A percentile compares a stretch with the other conserved stretches of the same genome.
Evolutionary conservation across 2,888 invertebrate species (phyloP).

Genomic region (Sclerodermus sp.): DNA sequence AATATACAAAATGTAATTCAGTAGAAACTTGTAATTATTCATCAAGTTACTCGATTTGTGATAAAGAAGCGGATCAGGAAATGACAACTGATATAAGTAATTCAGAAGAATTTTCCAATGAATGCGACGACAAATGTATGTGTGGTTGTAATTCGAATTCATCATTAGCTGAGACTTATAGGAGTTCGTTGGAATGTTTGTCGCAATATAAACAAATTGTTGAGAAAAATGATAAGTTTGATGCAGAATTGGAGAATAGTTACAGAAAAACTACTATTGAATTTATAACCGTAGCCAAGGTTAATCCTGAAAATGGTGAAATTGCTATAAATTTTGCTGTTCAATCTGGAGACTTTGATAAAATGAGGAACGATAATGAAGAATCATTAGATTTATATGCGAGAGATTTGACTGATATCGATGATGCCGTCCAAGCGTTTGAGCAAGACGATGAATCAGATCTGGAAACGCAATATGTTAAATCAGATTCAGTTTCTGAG

Average conservation of each 20-base stretch:
- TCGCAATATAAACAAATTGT: background rate
- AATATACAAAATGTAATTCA: no score
- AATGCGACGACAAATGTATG: no score
- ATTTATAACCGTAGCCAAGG: background rate
- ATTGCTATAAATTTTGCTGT: background rate
- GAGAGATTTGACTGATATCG: conserved; percentile 14
- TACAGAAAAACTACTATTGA: background rate
- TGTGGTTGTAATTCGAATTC: background rate
- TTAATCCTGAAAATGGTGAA: background rate
- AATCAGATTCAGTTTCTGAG: conserved; percentile 6
- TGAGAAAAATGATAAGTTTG: background rate
- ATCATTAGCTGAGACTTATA: background rate
- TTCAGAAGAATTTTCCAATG: no score
- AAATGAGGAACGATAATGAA: conserved; percentile 1
- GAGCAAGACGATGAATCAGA: no score
- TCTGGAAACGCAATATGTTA: no score
- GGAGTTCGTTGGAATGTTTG: background rate
- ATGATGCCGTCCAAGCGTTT: conserved; percentile 36
- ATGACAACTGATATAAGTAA: background rate
- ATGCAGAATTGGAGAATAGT: background rate
- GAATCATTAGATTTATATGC: no score
- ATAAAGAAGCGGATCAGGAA: background rate
- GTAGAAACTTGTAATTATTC: no score
- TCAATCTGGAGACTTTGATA: background rate
- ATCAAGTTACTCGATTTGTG: background rate